Percentiles rank a stretch among this genome's conserved stretches.
phyloP scores from a whole-genome alignment of 2,797 vertebrate species.

The Scarus forsteni region DNA sequence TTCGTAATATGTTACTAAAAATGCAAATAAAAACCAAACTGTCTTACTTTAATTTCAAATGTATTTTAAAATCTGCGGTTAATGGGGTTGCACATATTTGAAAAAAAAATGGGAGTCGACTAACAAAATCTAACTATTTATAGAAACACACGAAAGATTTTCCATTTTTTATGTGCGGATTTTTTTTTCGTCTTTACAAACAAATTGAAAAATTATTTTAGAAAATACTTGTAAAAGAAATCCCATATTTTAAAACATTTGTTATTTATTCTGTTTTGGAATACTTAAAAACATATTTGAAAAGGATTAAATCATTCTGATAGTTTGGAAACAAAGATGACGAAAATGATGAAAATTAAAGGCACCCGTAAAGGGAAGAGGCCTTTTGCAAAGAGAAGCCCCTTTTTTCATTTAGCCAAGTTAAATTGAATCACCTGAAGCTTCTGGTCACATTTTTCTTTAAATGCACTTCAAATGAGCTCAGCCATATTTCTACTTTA shows the following conservation, averaged over 20 bases:
- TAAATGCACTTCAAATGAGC: conserved; percentile 64
- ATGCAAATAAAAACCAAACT: not conserved
- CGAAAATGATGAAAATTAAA: conserved; percentile 9
- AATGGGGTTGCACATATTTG: accelerated
- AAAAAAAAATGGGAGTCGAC: not conserved
- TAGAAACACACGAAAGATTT: not conserved
- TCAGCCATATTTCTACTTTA: conserved; percentile 47
- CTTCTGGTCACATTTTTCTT: conserved; percentile 62
- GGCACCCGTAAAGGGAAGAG: conserved; percentile 28
- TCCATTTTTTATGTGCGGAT: not conserved
- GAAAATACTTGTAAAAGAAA: too few relatives aligned
- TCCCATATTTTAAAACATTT: too few relatives aligned
- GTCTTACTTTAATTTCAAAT: conserved; percentile 11
- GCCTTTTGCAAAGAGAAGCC: conserved; percentile 48
- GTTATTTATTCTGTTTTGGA: too few relatives aligned
- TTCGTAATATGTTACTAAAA: not conserved
- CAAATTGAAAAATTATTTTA: too few relatives aligned
- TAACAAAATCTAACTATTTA: not conserved
- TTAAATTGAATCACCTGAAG: conserved; percentile 65
- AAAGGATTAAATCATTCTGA: too few relatives aligned
- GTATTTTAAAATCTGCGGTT: conserved; percentile 6
- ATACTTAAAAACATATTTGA: too few relatives aligned
- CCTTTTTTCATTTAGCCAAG: conserved; percentile 40
- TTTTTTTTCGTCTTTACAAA: too few relatives aligned
- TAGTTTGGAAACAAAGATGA: conserved; percentile 9